phyloP scores from a whole-genome alignment of 2,113 vertebrate genomes.

The Salvelinus namaycush region DNA sequence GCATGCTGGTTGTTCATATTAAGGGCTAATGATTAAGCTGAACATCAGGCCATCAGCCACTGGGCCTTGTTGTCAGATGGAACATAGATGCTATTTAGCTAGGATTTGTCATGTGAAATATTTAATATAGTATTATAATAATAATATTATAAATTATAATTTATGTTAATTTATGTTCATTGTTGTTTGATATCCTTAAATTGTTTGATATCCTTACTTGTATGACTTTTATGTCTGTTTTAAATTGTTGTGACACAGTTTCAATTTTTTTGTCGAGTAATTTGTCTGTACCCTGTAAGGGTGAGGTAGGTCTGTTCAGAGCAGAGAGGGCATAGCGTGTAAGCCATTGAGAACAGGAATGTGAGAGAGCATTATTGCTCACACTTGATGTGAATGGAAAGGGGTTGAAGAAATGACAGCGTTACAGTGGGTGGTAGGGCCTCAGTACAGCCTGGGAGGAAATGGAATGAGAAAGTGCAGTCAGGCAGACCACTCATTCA shows the following conservation, averaged over 20 bases:
- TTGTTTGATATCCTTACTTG: neutral
- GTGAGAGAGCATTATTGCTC: slow-evolving; percentile 74
- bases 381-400: slow-evolving; percentile 74
- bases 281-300: slow-evolving; percentile 48
- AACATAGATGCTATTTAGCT: slow-evolving; percentile 12
- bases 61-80: slow-evolving; percentile 22
- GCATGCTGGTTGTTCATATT: slow-evolving; percentile 29
- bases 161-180: neutral
- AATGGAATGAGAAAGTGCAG: slow-evolving; percentile 77
- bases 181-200: neutral
- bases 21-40: slow-evolving; percentile 57
- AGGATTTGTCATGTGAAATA: slow-evolving; percentile 2
- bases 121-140: neutral
- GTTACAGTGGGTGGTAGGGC: slow-evolving; percentile 74
- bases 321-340: slow-evolving; percentile 55
- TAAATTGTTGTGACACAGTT: neutral
- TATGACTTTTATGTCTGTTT: neutral
- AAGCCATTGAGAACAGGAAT: slow-evolving; percentile 70
- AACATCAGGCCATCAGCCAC: slow-evolving; percentile 38
- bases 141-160: slow-evolving; percentile 14
- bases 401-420: slow-evolving; percentile 71
- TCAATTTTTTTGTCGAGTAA: neutral
- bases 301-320: slow-evolving; percentile 37
- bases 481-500: slow-evolving; percentile 75
- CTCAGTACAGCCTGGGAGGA: slow-evolving; percentile 67